Evolutionary conservation across 2,888 invertebrate genomes (phyloP), one percentile per base, ranked within the genome.

Genomic region (Nineta flava): DNA sequence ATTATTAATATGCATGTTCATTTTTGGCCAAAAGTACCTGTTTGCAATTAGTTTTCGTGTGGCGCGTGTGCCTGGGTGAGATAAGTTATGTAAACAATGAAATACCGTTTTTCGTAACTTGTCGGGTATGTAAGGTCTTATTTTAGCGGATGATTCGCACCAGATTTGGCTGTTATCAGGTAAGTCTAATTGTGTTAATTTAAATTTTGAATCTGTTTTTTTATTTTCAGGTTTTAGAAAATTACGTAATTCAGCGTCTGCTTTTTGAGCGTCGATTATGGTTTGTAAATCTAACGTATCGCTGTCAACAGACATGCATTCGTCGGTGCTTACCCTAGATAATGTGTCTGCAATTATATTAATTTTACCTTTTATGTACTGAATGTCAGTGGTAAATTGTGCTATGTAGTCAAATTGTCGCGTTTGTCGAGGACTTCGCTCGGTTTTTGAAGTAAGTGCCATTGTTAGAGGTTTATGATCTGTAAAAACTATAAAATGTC

Each of bases 1-100:
- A 17, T 31, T 21, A 15, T 40, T 5, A 5, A 48, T 35, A 16
- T 57, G 55, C 15, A 43, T 44, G 38, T 49, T 49, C 1, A 58
- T 55, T 2, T 49, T 51, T 1, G 59, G 58, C 56, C 58, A 59
- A 7, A 56, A 53, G 34, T 51, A 57, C 35, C 55, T 53, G 41
- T 51, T 19, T 17, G 48, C 38, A 1, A 57, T 13, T 1, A 53
- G 21, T 13, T 46, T 50, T 1, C 38, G 34, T 0, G 57, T 55
- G 2, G 51, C 50, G 26, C 53, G 47, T 7, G 50, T 46, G 38
- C 57, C 58, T 0, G 57, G 56, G 42, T 56, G 55, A 0, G 54
- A 52, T 5, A 56, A 50, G 10, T 44, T 31, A 38, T 58, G 58
- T 0, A 59, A 12, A 2, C 12, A 16, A 10, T 57, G 21, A 46